A percentile compares a stretch with the other conserved stretches of the same genome.
These are phyloP conservation scores for Chouioia cunea DNA, from an alignment of 2,888 invertebrate species.

Conservation along the genomic window DNA sequence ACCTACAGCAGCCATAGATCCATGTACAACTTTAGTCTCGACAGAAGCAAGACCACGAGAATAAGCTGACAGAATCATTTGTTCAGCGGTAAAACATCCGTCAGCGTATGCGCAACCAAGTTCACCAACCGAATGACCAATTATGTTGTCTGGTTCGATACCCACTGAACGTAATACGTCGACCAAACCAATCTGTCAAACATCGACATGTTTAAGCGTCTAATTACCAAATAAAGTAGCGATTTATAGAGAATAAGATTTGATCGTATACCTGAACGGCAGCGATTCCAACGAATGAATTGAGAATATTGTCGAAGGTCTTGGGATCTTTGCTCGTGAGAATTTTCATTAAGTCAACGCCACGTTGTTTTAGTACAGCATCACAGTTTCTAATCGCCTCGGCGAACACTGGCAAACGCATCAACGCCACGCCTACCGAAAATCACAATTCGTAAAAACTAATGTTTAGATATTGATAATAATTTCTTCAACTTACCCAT, in stretches of 20 bases:
- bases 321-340: conserved; percentile 73
- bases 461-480: no score
- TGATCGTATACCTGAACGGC: conserved; percentile 72
- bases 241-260: no score
- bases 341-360: conserved; percentile 75
- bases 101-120: conserved; percentile 96
- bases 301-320: conserved; percentile 76
- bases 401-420: conserved; percentile 77
- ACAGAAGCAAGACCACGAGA: conserved; percentile 60
- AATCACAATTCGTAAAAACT: no score
- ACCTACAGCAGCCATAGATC: conserved; percentile 92
- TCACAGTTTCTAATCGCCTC: conserved; percentile 74
- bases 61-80: conserved; percentile 61
- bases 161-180: conserved; percentile 74
- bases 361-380: conserved; percentile 72
- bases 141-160: conserved; percentile 79
- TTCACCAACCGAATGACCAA: conserved; percentile 95
- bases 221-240: neutral
- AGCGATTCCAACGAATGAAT: conserved; percentile 83
- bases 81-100: conserved; percentile 80
- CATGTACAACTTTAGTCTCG: conserved; percentile 70
- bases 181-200: conserved; percentile 73
- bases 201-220: neutral
- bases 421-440: conserved; percentile 74
- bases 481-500: conserved; percentile 73